These are phyloP conservation scores for Polymixis lichenea DNA, from an alignment of 2,888 invertebrate genomes.

Conservation along the genomic window DNA sequence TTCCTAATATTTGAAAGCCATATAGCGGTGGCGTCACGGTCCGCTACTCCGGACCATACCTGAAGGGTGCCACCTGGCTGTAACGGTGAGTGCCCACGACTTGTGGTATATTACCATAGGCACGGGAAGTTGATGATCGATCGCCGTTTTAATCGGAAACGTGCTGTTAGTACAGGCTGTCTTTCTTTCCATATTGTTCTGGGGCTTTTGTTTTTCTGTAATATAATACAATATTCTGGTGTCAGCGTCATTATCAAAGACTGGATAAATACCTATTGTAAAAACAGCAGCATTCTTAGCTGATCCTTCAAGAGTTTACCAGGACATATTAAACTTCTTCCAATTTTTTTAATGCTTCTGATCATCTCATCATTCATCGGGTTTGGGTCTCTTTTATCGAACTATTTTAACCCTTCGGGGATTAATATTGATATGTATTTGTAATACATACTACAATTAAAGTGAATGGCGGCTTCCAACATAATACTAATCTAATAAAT, in stretches of 20 bases:
- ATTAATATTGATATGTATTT: background rate
- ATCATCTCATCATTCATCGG: background rate
- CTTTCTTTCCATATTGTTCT: constrained; percentile 36
- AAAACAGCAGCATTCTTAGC: too few species aligned
- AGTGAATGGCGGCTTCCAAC: background rate
- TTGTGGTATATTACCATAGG: constrained; percentile 65
- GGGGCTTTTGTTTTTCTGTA: constrained; percentile 7
- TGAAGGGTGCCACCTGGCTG: constrained; percentile 73
- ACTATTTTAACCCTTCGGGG: background rate
- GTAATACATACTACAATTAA: background rate
- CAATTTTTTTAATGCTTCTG: background rate
- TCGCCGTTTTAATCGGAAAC: constrained; percentile 58
- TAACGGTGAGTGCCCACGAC: constrained; percentile 75
- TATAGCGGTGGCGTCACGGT: constrained; percentile 79
- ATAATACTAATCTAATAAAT: constrained; percentile 12
- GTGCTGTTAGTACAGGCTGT: constrained; percentile 40
- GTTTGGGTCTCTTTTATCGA: background rate
- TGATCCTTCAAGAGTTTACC: background rate
- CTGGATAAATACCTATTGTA: background rate
- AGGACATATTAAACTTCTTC: background rate
- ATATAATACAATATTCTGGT: constrained; percentile 5
- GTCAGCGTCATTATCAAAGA: background rate
- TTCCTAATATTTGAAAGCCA: constrained; percentile 80
- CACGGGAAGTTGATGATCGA: constrained; percentile 66
- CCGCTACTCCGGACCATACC: constrained; percentile 73